Evolutionary conservation across 2,113 vertebrate species (phyloP).

Genomic region (Mobula hypostoma): DNA sequence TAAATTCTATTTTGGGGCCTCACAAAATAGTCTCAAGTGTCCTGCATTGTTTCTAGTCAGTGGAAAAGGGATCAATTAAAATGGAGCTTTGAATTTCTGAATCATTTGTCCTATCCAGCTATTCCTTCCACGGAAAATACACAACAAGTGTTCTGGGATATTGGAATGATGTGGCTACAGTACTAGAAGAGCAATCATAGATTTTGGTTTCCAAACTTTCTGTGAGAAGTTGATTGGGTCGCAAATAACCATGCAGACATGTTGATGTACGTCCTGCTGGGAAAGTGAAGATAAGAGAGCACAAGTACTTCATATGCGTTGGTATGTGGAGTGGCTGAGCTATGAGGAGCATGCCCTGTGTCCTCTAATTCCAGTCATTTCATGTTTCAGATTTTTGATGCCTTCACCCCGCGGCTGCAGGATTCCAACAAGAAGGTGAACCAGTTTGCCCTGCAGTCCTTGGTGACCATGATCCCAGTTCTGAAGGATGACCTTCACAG

Average conservation of each 20-base stretch:
- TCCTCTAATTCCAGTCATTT: background rate
- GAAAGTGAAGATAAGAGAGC: background rate
- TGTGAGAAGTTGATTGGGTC: background rate
- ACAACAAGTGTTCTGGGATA: background rate
- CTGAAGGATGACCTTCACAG: conserved; percentile 48
- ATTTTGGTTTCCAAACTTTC: background rate
- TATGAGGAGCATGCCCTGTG: background rate
- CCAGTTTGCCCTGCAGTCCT: conserved; percentile 46
- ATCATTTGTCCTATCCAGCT: background rate
- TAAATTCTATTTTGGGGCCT: no score
- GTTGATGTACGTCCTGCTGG: background rate
- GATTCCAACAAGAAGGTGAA: conserved; percentile 61
- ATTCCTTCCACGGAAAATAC: background rate
- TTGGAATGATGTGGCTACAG: background rate
- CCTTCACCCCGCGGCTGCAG: conserved; percentile 55
- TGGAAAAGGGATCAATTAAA: no score
- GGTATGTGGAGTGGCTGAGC: background rate
- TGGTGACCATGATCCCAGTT: conserved; percentile 44
- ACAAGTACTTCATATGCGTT: background rate
- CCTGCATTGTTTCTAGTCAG: no score
- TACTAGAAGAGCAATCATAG: background rate
- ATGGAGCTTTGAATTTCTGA: background rate
- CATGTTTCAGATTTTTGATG: conserved; percentile 55
- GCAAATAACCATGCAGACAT: background rate
- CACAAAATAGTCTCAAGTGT: no score